These are phyloP conservation scores for Beris chalybata DNA, from an alignment of 2,888 invertebrate species.

Conservation along the genomic window DNA sequence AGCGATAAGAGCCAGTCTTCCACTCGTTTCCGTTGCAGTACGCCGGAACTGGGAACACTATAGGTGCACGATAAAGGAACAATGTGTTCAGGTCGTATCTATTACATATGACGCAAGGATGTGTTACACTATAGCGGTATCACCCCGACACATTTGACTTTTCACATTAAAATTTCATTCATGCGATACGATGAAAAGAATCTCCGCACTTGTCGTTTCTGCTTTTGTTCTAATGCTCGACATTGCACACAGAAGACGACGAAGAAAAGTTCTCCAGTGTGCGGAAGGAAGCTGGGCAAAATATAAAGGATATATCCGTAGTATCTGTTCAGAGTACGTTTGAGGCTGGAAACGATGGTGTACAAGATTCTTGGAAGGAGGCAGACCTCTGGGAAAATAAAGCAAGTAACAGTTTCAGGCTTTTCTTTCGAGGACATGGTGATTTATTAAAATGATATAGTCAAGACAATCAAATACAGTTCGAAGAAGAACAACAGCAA, in stretches of 20 bases:
- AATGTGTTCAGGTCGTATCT: not conserved
- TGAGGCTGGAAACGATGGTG: not conserved
- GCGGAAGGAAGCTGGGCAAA: no score
- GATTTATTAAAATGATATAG: slow-evolving; percentile 27
- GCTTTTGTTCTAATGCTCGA: no score
- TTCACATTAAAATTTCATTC: slow-evolving; percentile 30
- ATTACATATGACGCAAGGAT: not conserved
- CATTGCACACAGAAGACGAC: no score
- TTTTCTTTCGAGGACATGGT: slow-evolving; percentile 15
- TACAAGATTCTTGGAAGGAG: slow-evolving; percentile 14
- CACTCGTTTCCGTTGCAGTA: slow-evolving; percentile 19
- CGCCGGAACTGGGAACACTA: no score
- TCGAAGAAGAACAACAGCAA: no score
- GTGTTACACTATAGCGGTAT: not conserved
- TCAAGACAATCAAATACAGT: slow-evolving; percentile 11
- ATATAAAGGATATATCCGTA: no score
- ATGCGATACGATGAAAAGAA: slow-evolving; percentile 14
- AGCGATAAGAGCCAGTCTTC: slow-evolving; percentile 18
- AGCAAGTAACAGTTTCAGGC: slow-evolving; percentile 10
- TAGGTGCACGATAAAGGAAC: not conserved
- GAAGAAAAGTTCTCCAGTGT: no score
- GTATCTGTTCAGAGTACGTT: no score
- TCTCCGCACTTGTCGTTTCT: slow-evolving; percentile 5
- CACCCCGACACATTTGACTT: slow-evolving; percentile 20
- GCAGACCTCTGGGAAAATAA: slow-evolving; percentile 28